Conservation (phyloP, 37 sponge, comb jelly and placozoan genomes). For the Petrosia ficiformis region DNA sequence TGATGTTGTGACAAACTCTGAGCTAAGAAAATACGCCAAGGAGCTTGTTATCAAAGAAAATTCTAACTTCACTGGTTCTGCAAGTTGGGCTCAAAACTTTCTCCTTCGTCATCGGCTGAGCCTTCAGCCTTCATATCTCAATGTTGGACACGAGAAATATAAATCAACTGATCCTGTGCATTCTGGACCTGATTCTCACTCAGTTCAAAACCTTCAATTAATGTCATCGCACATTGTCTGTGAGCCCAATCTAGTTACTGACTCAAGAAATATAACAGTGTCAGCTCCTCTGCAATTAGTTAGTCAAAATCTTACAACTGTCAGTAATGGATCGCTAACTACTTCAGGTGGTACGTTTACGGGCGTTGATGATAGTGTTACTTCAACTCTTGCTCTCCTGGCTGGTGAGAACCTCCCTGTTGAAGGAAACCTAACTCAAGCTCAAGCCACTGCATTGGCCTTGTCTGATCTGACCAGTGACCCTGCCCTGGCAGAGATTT, state of each 20-base stretch:
- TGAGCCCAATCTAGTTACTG: too few relatives aligned
- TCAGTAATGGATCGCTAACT: slow-evolving; percentile 5
- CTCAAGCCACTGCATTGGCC: slow-evolving; percentile 15
- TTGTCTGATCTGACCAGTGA: slow-evolving; percentile 35
- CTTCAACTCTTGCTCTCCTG: slow-evolving; percentile 48
- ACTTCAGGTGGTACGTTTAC: neutral
- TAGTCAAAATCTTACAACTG: neutral
- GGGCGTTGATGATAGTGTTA: slow-evolving; percentile 42
- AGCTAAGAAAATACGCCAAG: slow-evolving; percentile 66
- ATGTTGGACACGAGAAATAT: neutral
- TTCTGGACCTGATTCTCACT: neutral
- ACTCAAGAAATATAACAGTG: neutral
- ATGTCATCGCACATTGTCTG: too few relatives aligned
- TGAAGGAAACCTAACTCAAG: neutral
- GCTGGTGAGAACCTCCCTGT: slow-evolving; percentile 42
- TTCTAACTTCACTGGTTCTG: slow-evolving; percentile 76
- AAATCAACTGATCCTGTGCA: neutral
- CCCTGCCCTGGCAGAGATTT: slow-evolving; percentile 45
- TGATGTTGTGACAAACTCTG: slow-evolving; percentile 46
- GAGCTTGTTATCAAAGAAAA: slow-evolving; percentile 61
- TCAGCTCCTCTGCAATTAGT: slow-evolving; percentile 22
- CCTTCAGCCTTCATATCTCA: slow-evolving; percentile 16
- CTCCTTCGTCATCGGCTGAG: slow-evolving; percentile 60
- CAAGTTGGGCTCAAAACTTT: slow-evolving; percentile 89
- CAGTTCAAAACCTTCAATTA: too few relatives aligned